phyloP scores from a whole-genome alignment of 2,113 vertebrate genomes.

The Rhombomys opimus region DNA sequence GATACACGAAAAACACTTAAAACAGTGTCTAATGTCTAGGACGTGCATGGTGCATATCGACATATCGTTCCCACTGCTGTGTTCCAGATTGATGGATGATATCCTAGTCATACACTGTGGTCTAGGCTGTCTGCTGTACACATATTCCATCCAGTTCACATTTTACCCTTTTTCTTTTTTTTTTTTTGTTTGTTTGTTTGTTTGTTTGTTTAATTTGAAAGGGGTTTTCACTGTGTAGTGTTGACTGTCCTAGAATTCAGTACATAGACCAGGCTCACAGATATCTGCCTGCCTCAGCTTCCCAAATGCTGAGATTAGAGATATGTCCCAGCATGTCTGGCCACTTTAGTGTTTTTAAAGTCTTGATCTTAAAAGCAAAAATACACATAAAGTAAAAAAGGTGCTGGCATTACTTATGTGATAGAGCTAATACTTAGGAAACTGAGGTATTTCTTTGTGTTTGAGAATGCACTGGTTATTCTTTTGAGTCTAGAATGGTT shows the following conservation, averaged over 20 bases:
- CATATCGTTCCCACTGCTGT: background rate
- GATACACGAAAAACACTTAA: background rate
- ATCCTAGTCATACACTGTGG: background rate
- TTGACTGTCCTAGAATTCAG: background rate
- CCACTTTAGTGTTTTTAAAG: slow-evolving; percentile 29
- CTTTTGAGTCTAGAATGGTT: slow-evolving; percentile 23
- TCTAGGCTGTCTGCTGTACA: background rate
- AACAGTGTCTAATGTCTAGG: background rate
- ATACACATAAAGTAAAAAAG: slow-evolving; percentile 1
- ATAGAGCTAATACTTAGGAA: slow-evolving; percentile 19
- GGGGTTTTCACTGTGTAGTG: background rate
- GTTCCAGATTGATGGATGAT: background rate
- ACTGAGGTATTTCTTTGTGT: slow-evolving; percentile 21
- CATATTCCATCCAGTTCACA: background rate
- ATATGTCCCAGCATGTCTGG: background rate
- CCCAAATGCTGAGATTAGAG: background rate
- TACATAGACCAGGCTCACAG: background rate
- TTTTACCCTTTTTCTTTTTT: background rate
- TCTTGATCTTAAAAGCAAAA: slow-evolving; percentile 4
- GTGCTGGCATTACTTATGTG: background rate
- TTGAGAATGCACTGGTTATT: slow-evolving; percentile 50
- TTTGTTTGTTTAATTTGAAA: too few species aligned
- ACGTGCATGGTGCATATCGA: background rate
- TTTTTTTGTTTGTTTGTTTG: too few species aligned
- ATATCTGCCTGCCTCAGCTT: background rate